A percentile compares a stretch with the other conserved stretches of the same genome.
Evolutionary conservation across 1,140 invertebrate species (phyloP).

Genomic region (Penaeus chinensis): DNA sequence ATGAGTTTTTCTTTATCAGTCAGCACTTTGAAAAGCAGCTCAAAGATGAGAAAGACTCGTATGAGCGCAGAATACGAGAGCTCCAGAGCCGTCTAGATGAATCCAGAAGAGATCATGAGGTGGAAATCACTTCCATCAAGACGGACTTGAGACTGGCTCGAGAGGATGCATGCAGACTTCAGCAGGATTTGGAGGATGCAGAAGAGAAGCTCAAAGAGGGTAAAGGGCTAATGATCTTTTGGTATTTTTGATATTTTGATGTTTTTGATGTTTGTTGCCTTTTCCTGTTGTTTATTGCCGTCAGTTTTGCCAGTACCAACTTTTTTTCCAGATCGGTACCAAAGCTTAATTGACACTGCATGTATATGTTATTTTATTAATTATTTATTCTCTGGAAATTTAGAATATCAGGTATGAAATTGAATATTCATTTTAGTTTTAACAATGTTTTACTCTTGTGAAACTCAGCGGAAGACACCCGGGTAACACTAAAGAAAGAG

Average conservation of each 20-base stretch:
- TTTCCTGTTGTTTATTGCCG: neutral
- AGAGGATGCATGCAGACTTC: constrained; percentile 59
- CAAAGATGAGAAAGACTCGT: constrained; percentile 57
- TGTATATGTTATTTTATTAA: no score
- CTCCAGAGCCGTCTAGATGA: constrained; percentile 58
- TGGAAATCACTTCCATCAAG: constrained; percentile 58
- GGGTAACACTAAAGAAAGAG: constrained; percentile 53
- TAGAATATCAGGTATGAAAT: no score
- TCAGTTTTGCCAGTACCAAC: no score
- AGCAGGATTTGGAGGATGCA: constrained; percentile 63
- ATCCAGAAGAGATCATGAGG: constrained; percentile 51
- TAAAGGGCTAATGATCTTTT: neutral
- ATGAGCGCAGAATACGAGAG: constrained; percentile 58
- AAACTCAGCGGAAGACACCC: constrained; percentile 49
- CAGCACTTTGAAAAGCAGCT: constrained; percentile 60
- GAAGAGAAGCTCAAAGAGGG: constrained; percentile 62
- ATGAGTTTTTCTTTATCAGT: constrained; percentile 43
- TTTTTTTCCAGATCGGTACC: no score
- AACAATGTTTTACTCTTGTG: neutral
- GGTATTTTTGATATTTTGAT: neutral
- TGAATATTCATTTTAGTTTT: no score
- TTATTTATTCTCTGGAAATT: no score
- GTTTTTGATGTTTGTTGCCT: no score
- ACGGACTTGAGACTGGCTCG: constrained; percentile 57
- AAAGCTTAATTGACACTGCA: no score